phyloP scores from a whole-genome alignment of 2,888 invertebrate species.

The Ligdia adustata region DNA sequence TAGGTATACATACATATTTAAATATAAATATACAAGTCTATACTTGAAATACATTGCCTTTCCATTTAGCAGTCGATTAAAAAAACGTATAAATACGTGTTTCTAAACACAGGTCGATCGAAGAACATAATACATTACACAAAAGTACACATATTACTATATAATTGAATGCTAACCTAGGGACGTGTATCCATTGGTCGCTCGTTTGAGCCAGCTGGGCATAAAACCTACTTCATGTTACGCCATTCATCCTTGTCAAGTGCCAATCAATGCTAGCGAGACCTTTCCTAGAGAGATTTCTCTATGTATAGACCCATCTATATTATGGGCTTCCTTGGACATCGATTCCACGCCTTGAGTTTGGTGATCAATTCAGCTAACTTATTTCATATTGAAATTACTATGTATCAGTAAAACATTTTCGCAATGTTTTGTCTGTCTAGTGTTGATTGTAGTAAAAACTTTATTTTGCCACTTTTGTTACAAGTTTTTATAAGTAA shows the following conservation, averaged over 20 bases:
- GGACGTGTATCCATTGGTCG: background rate
- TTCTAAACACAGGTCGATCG: too few relatives aligned
- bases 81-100: too few relatives aligned
- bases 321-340: background rate
- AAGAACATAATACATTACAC: too few relatives aligned
- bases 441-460: too few relatives aligned
- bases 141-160: too few relatives aligned
- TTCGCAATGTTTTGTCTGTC: too few relatives aligned
- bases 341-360: background rate
- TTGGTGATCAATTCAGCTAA: background rate
- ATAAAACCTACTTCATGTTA: constrained; percentile 8
- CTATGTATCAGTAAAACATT: too few relatives aligned
- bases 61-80: too few relatives aligned
- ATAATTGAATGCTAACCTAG: background rate
- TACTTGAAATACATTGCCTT: background rate
- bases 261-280: constrained; percentile 16
- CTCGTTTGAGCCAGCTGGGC: constrained; percentile 3
- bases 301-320: constrained; percentile 6
- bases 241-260: constrained; percentile 18
- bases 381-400: background rate
- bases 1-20: background rate
- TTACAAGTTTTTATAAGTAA: too few relatives aligned
- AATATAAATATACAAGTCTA: background rate
- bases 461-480: too few relatives aligned
- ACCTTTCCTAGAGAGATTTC: constrained; percentile 8